Evolutionary conservation across 2,113 vertebrate genomes (phyloP).

Genomic region (Cebidichthys violaceus): DNA sequence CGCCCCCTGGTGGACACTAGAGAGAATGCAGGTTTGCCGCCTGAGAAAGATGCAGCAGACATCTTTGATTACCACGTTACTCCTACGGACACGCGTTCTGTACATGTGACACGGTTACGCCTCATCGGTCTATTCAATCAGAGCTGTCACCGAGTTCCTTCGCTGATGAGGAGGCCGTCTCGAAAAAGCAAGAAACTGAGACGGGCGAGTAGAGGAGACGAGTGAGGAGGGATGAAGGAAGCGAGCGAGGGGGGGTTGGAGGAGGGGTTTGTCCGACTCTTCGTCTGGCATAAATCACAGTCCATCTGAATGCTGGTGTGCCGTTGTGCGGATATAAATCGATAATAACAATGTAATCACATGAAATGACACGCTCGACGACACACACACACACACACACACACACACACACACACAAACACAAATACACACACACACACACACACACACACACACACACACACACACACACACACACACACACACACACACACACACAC

Average conservation of each 20-base stretch:
- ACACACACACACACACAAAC: too few species aligned
- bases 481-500: neutral
- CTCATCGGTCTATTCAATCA: too few species aligned
- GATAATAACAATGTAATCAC: constrained; percentile 22
- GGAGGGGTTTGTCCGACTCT: neutral
- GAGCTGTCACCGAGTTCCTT: neutral
- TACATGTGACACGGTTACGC: too few species aligned
- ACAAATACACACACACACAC: neutral
- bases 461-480: neutral
- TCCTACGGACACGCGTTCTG: too few species aligned
- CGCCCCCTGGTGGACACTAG: too few species aligned
- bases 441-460: neutral
- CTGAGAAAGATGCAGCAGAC: too few species aligned
- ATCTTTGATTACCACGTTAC: too few species aligned
- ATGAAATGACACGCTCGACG: neutral
- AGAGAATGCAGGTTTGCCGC: too few species aligned
- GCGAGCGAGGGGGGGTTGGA: neutral
- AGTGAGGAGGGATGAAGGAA: constrained; percentile 16
- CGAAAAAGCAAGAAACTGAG: neutral
- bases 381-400: neutral
- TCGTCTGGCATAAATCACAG: constrained; percentile 5
- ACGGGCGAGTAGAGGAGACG: neutral
- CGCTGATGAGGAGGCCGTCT: constrained; percentile 5
- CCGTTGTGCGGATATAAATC: constrained; percentile 37
- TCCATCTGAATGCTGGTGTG: constrained; percentile 21